Base-by-base conservation (phyloP, 2,113 vertebrate genomes). In the Pardalotus punctatus region DNA sequence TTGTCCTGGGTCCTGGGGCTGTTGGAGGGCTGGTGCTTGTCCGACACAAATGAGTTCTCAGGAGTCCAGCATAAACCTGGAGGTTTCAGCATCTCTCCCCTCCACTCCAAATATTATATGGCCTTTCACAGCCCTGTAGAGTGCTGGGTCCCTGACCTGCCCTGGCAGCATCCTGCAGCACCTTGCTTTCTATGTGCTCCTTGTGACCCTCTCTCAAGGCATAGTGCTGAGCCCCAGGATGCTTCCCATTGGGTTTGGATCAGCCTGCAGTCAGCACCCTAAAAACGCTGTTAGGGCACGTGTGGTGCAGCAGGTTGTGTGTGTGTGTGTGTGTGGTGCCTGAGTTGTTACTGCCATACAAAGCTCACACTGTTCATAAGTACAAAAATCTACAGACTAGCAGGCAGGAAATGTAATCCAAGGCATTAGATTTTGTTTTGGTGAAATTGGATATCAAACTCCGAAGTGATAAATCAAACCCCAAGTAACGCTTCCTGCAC, bases 311-410 rank as follows among this genome's bases (percentile, higher is more conserved):
- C 35, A 7, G 47, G 19, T n/a, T n/a, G n/a, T n/a, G n/a, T n/a
- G n/a, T n/a, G n/a, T n/a, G n/a, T n/a, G n/a, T n/a, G n/a, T n/a
- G n/a, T n/a, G n/a, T n/a, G n/a, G n/a, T 33, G 48, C 14, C 42
- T 22, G 31, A 1, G 0, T 28, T 33, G 3, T n/a, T 22, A 7
- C 20, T 24, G 62, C 11, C 8, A 3, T 22, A 12, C 5, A 25
- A 29, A 76, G 25, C 31, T 76, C 6, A 1, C 2, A 0, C 9
- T 20, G 7, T 47, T 66, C 1, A 0, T 4, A 20, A 56, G 7
- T 9, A 60, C 40, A 28, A 43, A 76, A 61, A 29, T 3, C 14
- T 33, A 10, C 9, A 16, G 38, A 24, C 10, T 25, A 22, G 15
- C 0, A 6, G 16, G 23, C 43, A 36, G 50, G 43, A 50, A 47